phyloP scores from a whole-genome alignment of 2,113 vertebrate genomes.

The Psittacula cyanocephala region DNA sequence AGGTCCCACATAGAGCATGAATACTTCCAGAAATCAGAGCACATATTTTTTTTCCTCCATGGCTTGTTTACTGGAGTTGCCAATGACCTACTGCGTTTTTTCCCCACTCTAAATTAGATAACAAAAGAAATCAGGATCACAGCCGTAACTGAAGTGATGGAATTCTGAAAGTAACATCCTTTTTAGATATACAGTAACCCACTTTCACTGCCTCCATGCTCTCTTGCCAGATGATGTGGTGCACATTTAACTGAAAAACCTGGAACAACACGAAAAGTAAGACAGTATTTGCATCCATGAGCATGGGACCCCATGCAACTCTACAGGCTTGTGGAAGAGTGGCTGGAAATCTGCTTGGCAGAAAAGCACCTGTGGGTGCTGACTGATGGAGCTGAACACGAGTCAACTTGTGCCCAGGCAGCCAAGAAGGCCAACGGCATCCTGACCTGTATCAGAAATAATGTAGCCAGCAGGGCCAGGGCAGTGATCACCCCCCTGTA shows the following conservation, averaged over 20 bases:
- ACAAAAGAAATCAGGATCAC: neutral
- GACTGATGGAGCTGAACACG: neutral
- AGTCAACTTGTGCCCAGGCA: neutral
- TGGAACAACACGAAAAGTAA: neutral
- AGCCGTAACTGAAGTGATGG: neutral
- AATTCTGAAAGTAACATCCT: neutral
- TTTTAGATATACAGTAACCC: neutral
- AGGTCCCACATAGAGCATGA: neutral
- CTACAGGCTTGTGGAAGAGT: neutral
- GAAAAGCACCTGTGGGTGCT: neutral
- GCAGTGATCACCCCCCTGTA: neutral
- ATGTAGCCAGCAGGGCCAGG: neutral
- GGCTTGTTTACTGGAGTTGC: neutral
- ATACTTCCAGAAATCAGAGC: neutral
- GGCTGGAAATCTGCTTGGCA: neutral
- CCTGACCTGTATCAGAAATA: neutral
- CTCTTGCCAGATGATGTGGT: neutral
- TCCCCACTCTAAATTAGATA: neutral
- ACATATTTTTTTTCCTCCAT: no score
- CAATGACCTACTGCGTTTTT: neutral
- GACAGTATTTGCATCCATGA: neutral
- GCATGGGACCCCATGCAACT: neutral
- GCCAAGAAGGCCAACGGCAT: neutral
- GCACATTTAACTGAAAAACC: neutral
- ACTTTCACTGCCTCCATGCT: neutral